These are phyloP conservation scores for Brachypterus glaber DNA, from an alignment of 2,888 invertebrate genomes.

Conservation along the genomic window DNA sequence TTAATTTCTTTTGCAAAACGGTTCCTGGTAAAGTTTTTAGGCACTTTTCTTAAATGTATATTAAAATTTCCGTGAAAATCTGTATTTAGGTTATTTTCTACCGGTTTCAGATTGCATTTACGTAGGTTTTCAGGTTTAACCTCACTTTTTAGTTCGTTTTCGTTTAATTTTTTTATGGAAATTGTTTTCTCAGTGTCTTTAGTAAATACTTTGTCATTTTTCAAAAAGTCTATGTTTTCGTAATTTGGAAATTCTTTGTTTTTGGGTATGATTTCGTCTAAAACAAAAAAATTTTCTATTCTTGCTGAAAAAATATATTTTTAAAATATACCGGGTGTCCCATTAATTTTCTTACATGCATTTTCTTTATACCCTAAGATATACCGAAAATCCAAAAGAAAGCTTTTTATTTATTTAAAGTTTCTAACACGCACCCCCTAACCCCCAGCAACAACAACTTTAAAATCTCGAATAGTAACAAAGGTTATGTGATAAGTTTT, in stretches of 20 bases:
- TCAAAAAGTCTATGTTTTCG: constrained; percentile 35
- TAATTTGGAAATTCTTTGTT: constrained; percentile 29
- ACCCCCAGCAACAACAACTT: too few relatives aligned
- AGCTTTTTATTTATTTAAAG: too few relatives aligned
- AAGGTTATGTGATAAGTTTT: too few relatives aligned
- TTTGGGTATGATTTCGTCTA: constrained; percentile 3
- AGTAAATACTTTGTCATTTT: constrained; percentile 32
- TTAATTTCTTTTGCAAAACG: constrained; percentile 29
- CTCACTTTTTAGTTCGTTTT: constrained; percentile 13
- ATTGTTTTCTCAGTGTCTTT: constrained; percentile 23
- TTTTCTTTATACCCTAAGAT: too few relatives aligned
- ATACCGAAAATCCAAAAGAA: too few relatives aligned
- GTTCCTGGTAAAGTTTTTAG: constrained; percentile 38
- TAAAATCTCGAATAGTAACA: too few relatives aligned
- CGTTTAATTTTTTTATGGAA: constrained; percentile 22
- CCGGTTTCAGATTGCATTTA: constrained; percentile 1
- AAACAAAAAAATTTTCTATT: too few relatives aligned
- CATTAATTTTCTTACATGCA: too few relatives aligned
- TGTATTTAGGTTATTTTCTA: constrained; percentile 24
- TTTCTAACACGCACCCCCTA: too few relatives aligned
- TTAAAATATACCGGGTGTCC: constrained; percentile 1
- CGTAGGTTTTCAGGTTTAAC: constrained; percentile 1
- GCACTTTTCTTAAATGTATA: constrained; percentile 33
- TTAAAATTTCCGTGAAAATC: constrained; percentile 26
- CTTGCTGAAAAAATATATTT: too few relatives aligned